A percentile compares a stretch with the other conserved stretches of the same genome.
Conservation (phyloP, 1,140 invertebrate genomes). For the Anoplolepis gracilipes region DNA sequence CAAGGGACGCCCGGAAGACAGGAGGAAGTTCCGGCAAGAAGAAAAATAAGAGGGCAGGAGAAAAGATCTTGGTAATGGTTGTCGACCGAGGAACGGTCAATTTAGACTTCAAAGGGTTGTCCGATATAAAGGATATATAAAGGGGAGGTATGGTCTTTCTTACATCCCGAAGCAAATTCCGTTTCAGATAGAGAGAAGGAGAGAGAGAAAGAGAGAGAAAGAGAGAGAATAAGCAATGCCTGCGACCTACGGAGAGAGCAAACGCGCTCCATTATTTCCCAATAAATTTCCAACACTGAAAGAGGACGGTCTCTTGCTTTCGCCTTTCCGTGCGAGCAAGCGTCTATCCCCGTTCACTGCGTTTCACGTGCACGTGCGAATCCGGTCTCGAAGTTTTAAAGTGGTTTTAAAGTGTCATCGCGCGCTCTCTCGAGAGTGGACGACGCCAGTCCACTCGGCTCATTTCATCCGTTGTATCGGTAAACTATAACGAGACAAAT, state of each 20-base stretch:
- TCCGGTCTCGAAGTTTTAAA: slow-evolving; percentile 74
- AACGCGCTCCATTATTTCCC: slow-evolving; percentile 77
- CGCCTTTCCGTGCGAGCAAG: slow-evolving; percentile 2
- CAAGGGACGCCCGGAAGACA: slow-evolving; percentile 34
- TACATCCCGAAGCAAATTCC: slow-evolving; percentile 67
- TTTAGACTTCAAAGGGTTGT: slow-evolving; percentile 80
- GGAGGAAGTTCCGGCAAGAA: slow-evolving; percentile 54
- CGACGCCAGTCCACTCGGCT: slow-evolving; percentile 64
- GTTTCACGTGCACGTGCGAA: slow-evolving; percentile 57
- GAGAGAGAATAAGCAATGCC: slow-evolving; percentile 24
- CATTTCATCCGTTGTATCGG: slow-evolving; percentile 75
- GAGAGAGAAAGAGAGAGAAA: not conserved
- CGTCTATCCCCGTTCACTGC: slow-evolving; percentile 14
- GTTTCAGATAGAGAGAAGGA: not conserved
- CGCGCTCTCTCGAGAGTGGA: slow-evolving; percentile 58
- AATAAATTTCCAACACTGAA: slow-evolving; percentile 75
- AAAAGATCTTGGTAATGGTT: slow-evolving; percentile 76
- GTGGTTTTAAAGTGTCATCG: slow-evolving; percentile 81
- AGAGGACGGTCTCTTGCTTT: slow-evolving; percentile 18
- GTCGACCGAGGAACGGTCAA: slow-evolving; percentile 75
- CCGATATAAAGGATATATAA: slow-evolving; percentile 70
- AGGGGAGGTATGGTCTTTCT: slow-evolving; percentile 39
- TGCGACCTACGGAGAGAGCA: slow-evolving; percentile 45
- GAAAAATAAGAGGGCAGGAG: slow-evolving; percentile 59
- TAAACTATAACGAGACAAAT: slow-evolving; percentile 82